Conservation (phyloP, 2,113 vertebrate genomes). For the Coptodon rendalli region DNA sequence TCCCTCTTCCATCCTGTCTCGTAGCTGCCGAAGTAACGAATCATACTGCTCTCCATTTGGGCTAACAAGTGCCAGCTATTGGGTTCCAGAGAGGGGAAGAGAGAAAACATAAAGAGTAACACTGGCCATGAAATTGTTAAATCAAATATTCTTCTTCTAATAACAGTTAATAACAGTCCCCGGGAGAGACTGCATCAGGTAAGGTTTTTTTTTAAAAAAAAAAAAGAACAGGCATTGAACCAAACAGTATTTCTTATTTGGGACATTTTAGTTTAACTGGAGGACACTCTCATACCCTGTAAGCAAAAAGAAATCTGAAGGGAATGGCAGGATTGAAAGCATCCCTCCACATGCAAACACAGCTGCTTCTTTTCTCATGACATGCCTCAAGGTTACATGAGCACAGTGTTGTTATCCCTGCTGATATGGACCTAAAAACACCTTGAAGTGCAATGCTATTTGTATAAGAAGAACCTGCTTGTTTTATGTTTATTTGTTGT, state of each 20-base stretch:
- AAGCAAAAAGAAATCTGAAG: not conserved
- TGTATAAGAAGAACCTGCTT: not conserved
- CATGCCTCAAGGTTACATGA: not conserved
- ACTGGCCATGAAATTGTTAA: not conserved
- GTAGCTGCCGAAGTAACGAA: constrained; percentile 90
- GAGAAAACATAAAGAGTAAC: not conserved
- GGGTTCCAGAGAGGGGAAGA: not conserved
- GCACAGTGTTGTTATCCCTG: not conserved
- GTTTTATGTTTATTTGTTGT: not conserved
- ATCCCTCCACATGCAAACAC: not conserved
- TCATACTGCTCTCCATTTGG: constrained; percentile 96
- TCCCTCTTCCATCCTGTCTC: constrained; percentile 94
- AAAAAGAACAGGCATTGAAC: not conserved
- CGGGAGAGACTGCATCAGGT: not conserved
- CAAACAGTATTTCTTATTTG: not conserved
- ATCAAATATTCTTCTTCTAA: not conserved
- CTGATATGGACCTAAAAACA: not conserved
- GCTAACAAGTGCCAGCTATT: constrained; percentile 92
- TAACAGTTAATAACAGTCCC: not conserved
- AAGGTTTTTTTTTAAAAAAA: not conserved
- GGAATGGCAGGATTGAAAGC: not conserved
- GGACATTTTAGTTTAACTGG: not conserved
- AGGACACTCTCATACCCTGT: not conserved
- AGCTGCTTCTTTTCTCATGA: constrained; percentile 36
- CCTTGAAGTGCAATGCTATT: not conserved